Conservation (phyloP, 35 echinoderm and acorn worm genomes). For the Lytechinus pictus region DNA sequence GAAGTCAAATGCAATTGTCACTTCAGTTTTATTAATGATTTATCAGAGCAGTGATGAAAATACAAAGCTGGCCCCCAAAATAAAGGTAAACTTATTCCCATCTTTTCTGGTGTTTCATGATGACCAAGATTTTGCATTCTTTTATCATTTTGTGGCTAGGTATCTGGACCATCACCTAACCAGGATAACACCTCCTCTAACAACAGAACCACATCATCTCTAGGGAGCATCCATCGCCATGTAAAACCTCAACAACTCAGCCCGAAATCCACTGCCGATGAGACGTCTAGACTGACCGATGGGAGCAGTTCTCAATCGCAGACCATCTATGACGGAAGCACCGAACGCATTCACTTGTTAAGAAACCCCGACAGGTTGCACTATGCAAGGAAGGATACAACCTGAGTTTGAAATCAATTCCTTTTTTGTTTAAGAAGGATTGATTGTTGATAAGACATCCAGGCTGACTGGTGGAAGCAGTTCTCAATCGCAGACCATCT, state of each 20-base stretch:
- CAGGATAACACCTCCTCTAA: neutral
- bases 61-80: neutral
- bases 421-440: too few species aligned
- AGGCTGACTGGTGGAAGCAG: too few species aligned
- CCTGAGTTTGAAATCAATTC: neutral
- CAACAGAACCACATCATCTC: neutral
- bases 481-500: too few species aligned
- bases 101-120: neutral
- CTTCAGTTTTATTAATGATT: too few species aligned
- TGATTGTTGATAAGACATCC: too few species aligned
- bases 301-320: slow-evolving; percentile 42
- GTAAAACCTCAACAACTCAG: neutral
- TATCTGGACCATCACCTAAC: slow-evolving; percentile 1
- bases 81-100: neutral
- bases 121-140: neutral
- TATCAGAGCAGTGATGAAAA: neutral
- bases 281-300: slow-evolving; percentile 32
- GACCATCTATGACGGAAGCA: slow-evolving; percentile 47
- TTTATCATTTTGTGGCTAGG: neutral
- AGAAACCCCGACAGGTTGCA: slow-evolving; percentile 19
- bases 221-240: neutral
- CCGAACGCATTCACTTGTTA: slow-evolving; percentile 11
- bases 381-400: neutral
- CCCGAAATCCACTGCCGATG: neutral
- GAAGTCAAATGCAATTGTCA: too few species aligned